phyloP scores from a whole-genome alignment of 2,797 vertebrate species.

The Squalus acanthias region DNA sequence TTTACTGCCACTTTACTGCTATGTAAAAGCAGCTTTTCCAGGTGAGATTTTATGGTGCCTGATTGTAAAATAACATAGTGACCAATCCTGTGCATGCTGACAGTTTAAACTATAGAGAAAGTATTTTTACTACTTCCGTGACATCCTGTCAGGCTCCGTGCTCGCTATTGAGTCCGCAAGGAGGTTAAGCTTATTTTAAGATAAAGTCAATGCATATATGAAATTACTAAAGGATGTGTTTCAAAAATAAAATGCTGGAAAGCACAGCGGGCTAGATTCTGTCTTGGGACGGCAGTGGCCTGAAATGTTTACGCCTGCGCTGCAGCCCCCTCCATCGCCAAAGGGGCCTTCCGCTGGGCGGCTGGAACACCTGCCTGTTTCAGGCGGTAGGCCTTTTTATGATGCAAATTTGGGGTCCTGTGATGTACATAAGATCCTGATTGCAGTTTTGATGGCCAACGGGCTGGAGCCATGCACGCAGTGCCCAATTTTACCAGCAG shows the following conservation, averaged over 20 bases:
- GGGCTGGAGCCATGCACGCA: neutral
- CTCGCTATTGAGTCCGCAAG: neutral
- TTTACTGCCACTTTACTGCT: conserved; percentile 28
- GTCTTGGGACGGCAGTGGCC: neutral
- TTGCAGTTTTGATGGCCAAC: neutral
- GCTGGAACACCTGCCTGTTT: too few relatives aligned
- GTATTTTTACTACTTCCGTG: neutral
- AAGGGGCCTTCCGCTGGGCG: neutral
- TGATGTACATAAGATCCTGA: neutral
- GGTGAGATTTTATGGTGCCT: conserved; percentile 19
- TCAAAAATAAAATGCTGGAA: neutral
- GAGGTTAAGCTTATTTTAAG: neutral
- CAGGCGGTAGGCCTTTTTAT: neutral
- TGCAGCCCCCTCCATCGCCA: neutral
- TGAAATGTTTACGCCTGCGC: neutral
- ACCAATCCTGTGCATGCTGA: neutral
- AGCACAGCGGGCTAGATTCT: neutral
- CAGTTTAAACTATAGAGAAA: neutral
- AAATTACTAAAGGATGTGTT: neutral
- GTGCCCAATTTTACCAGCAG: neutral
- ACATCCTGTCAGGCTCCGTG: neutral
- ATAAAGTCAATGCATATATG: neutral
- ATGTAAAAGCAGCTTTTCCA: conserved; percentile 34
- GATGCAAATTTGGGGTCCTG: neutral
- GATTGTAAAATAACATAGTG: conserved; percentile 27